Evolutionary conservation across 2,797 vertebrate species (phyloP).

Genomic region (Pseudopleuronectes americanus): DNA sequence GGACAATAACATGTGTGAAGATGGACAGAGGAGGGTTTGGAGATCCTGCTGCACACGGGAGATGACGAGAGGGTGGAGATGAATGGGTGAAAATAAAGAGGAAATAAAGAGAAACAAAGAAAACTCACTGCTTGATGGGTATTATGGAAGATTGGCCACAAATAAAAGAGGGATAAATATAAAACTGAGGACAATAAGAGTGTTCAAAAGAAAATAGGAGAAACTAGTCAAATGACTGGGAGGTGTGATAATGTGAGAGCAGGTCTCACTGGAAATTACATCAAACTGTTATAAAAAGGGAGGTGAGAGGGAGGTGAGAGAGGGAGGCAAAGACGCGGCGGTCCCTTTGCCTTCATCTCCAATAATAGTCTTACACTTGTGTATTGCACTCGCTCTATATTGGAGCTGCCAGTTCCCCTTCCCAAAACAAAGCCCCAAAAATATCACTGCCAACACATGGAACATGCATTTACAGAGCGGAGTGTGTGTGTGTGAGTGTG

Average conservation of each 20-base stretch:
- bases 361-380: slow-evolving; percentile 70
- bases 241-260: slow-evolving; percentile 35
- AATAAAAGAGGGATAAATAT: slow-evolving; percentile 1
- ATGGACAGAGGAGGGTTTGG: slow-evolving; percentile 24
- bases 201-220: slow-evolving; percentile 8
- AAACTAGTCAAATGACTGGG: slow-evolving; percentile 12
- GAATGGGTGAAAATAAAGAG: slow-evolving; percentile 57
- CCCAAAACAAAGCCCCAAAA: slow-evolving; percentile 73
- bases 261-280: slow-evolving; percentile 39
- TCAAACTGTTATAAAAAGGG: slow-evolving; percentile 38
- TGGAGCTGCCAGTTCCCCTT: slow-evolving; percentile 68
- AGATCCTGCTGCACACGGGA: slow-evolving; percentile 8
- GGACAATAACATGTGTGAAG: slow-evolving; percentile 44
- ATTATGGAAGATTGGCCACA: slow-evolving; percentile 20
- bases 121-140: slow-evolving; percentile 29
- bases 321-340: slow-evolving; percentile 33
- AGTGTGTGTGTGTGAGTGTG: slow-evolving; percentile 10
- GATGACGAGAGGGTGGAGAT: slow-evolving; percentile 41
- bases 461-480: slow-evolving; percentile 63
- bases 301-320: slow-evolving; percentile 10
- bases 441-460: slow-evolving; percentile 76
- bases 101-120: slow-evolving; percentile 29
- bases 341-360: slow-evolving; percentile 68
- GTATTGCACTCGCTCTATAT: slow-evolving; percentile 46
- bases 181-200: slow-evolving; percentile 21